Conservation (phyloP, 2,113 vertebrate species). For the Damaliscus lunatus region DNA sequence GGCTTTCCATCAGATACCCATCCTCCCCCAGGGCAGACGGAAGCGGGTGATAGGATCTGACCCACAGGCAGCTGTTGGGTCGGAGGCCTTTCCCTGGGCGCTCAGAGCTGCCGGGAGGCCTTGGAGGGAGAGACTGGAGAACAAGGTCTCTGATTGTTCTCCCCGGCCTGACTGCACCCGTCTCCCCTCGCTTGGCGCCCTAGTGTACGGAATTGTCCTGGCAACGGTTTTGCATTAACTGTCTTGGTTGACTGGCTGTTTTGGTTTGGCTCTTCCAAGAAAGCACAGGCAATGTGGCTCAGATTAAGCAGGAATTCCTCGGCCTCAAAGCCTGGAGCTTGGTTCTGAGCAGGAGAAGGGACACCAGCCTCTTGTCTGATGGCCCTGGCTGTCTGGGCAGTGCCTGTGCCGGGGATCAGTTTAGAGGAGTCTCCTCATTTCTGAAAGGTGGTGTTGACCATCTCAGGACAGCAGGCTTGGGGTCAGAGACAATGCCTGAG, state of each 20-base stretch:
- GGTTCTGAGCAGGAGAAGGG: not conserved
- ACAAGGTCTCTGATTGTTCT: slow-evolving; percentile 37
- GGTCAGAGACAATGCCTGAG: not conserved
- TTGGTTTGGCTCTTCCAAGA: not conserved
- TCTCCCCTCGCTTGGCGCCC: not conserved
- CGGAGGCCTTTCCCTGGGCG: not conserved
- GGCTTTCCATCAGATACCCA: slow-evolving; percentile 53
- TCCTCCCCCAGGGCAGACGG: not conserved
- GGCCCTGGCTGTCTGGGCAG: not conserved
- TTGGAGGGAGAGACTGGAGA: not conserved
- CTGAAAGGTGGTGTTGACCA: not conserved
- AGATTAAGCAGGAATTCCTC: slow-evolving; percentile 57
- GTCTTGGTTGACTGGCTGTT: slow-evolving; percentile 48
- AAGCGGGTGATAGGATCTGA: slow-evolving; percentile 38
- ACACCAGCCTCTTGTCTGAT: not conserved
- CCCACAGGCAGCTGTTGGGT: not conserved
- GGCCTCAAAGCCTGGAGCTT: not conserved
- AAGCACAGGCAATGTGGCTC: slow-evolving; percentile 37
- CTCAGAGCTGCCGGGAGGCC: accelerated
- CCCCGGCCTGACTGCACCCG: not conserved
- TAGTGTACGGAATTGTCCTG: slow-evolving; percentile 24
- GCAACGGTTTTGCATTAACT: slow-evolving; percentile 44
- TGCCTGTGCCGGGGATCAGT: not conserved
- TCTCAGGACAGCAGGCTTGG: not conserved
- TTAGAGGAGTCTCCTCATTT: not conserved